phyloP scores from a whole-genome alignment of 2,888 invertebrate species.

The Keiferia lycopersicella region DNA sequence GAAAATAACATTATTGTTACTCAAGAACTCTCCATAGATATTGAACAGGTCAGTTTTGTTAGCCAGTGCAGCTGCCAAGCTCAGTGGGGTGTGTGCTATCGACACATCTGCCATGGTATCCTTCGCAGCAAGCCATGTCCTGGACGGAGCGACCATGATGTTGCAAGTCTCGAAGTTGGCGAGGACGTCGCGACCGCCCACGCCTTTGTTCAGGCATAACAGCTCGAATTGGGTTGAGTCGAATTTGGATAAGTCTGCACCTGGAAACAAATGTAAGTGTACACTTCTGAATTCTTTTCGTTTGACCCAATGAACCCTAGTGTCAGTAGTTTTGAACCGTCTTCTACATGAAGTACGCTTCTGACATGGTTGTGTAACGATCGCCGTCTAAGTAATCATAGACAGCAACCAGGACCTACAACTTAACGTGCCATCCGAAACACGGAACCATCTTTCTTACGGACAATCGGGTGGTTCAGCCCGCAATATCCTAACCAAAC shows the following conservation, averaged over 20 bases:
- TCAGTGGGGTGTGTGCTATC: constrained; percentile 83
- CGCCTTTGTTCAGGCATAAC: constrained; percentile 80
- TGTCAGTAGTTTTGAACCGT: too few relatives aligned
- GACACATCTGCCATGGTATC: constrained; percentile 81
- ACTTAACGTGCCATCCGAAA: too few relatives aligned
- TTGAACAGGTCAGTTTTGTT: constrained; percentile 82
- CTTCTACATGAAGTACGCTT: too few relatives aligned
- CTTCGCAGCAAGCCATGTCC: constrained; percentile 75
- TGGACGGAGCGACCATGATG: constrained; percentile 83
- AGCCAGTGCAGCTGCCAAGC: constrained; percentile 79
- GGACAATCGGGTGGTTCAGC: too few relatives aligned
- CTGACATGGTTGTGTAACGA: too few relatives aligned
- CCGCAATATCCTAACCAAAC: too few relatives aligned
- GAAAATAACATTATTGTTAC: constrained; percentile 75
- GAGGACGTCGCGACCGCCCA: constrained; percentile 78
- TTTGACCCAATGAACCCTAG: too few relatives aligned
- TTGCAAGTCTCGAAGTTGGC: constrained; percentile 81
- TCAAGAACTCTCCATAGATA: constrained; percentile 83
- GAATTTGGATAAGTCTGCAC: constrained; percentile 80
- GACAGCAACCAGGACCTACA: too few relatives aligned
- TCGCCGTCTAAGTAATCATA: too few relatives aligned
- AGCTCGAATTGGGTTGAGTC: constrained; percentile 81
- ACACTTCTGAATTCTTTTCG: too few relatives aligned
- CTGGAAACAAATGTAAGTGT: constrained; percentile 61
- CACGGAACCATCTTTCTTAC: too few relatives aligned